Base-by-base conservation (phyloP, 1,140 invertebrate species). In the Nomia melanderi region DNA sequence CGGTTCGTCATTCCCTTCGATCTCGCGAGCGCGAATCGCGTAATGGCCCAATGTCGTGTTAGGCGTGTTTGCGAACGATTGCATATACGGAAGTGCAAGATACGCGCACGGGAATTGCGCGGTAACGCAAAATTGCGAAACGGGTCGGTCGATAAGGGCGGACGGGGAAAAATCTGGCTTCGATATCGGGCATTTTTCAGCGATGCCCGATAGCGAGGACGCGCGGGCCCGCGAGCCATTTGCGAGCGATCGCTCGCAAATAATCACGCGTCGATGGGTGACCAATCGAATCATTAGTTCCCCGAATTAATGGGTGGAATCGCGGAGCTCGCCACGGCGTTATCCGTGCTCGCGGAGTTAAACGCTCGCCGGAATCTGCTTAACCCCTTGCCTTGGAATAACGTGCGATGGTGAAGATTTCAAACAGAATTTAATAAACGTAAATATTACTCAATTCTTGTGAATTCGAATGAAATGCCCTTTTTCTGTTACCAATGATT, bases 101-200 rank as follows among this genome's bases (percentile, higher is more conserved):
- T 50, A 50, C 47, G 47, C 47, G 20, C 47, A 20, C 47, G 47
- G 47, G 47, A 50, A 50, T 6, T 50, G 17, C 27, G 54, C n/a
- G n/a, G 59, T 17, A 56, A 77, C 74, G 23, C 41, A 29, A n/a
- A 65, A 50, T 36, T 41, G 67, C n/a, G 23, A 76, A 80, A 74
- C 36, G 25, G 50, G 50, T 77, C 65, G 73, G 14, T 29, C 47
- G 65, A 70, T 64, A 62, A 47, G 27, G n/a, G 20, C 23, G n/a
- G n/a, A 17, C 27, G 31, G 27, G 12, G 17, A 62, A 47, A 47
- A 63, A 56, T 60, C 12, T 36, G 2, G 36, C 4, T n/a, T 20
- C 36, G 44, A 78, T 79, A 70, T 23, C 31, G 11, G 12, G 17
- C 6, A 57, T 78, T 78, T 78, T 79, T 59, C 50, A 36, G 44